These are phyloP conservation scores for Phalacrocorax aristotelis DNA, from an alignment of 2,113 vertebrate species.

Conservation along the genomic window DNA sequence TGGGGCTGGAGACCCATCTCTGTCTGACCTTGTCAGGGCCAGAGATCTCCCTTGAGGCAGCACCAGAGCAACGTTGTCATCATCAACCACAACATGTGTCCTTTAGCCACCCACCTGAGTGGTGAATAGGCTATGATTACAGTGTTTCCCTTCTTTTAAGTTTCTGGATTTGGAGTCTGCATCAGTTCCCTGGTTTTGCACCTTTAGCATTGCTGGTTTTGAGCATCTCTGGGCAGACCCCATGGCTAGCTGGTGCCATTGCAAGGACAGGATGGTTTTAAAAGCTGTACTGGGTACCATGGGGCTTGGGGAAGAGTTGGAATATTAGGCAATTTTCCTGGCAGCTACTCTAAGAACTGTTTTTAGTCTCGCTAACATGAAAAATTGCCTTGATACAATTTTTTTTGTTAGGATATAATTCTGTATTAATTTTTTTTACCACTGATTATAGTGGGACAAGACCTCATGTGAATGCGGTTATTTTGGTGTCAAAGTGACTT, in stretches of 20 bases:
- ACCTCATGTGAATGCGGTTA: neutral
- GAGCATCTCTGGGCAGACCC: neutral
- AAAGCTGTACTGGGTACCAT: neutral
- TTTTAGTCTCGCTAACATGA: neutral
- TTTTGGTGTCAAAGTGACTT: neutral
- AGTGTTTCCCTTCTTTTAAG: neutral
- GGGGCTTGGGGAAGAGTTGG: neutral
- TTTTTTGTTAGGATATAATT: neutral
- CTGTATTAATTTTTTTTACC: neutral
- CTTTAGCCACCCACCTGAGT: neutral
- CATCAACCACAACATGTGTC: accelerated
- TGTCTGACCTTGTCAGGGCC: accelerated
- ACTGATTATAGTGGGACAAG: neutral
- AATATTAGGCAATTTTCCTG: neutral
- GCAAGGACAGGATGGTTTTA: neutral
- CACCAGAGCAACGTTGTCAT: neutral
- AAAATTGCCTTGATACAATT: neutral
- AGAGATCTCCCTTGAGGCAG: neutral
- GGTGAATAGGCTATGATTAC: neutral
- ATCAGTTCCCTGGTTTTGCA: neutral
- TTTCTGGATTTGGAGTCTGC: neutral
- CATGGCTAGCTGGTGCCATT: neutral
- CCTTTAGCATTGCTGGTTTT: neutral
- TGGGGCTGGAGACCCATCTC: neutral
- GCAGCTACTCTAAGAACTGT: neutral